phyloP scores from a whole-genome alignment of 1,140 invertebrate species.

The Apis laboriosa region DNA sequence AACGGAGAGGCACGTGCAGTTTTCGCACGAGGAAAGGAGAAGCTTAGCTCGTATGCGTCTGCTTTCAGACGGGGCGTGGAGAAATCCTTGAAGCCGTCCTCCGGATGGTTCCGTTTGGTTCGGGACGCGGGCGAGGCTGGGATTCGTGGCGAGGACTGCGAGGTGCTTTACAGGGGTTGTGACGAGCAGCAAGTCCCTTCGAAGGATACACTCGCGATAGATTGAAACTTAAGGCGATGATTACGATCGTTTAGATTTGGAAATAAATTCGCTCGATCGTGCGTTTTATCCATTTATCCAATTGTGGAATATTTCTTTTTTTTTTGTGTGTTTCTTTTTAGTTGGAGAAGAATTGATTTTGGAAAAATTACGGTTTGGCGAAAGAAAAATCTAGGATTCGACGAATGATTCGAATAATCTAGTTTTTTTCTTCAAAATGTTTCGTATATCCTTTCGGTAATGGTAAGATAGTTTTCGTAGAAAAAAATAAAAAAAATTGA shows the following conservation, averaged over 20 bases:
- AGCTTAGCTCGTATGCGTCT: background rate
- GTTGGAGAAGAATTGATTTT: too few relatives aligned
- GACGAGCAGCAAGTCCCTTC: slow-evolving; percentile 27
- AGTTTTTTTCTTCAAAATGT: too few relatives aligned
- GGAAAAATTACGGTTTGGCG: too few relatives aligned
- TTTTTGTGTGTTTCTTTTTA: too few relatives aligned
- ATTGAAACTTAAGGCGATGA: background rate
- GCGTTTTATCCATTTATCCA: background rate
- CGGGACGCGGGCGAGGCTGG: slow-evolving; percentile 75
- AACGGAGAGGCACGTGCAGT: rapidly evolving
- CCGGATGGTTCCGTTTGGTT: slow-evolving; percentile 74
- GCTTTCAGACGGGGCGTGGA: slow-evolving; percentile 56
- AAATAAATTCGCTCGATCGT: background rate
- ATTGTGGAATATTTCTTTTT: rapidly evolving
- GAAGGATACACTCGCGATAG: background rate
- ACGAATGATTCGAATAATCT: too few relatives aligned
- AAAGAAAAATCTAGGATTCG: too few relatives aligned
- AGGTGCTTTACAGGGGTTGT: slow-evolving; percentile 75
- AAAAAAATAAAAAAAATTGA: too few relatives aligned
- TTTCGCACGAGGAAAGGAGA: background rate
- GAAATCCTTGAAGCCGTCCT: slow-evolving; percentile 62
- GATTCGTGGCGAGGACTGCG: slow-evolving; percentile 72
- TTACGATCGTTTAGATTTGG: background rate
- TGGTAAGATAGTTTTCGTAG: too few relatives aligned
- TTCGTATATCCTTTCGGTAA: too few relatives aligned